Evolutionary conservation across 2,888 invertebrate species (phyloP).

Genomic region (Andrena camellia): DNA sequence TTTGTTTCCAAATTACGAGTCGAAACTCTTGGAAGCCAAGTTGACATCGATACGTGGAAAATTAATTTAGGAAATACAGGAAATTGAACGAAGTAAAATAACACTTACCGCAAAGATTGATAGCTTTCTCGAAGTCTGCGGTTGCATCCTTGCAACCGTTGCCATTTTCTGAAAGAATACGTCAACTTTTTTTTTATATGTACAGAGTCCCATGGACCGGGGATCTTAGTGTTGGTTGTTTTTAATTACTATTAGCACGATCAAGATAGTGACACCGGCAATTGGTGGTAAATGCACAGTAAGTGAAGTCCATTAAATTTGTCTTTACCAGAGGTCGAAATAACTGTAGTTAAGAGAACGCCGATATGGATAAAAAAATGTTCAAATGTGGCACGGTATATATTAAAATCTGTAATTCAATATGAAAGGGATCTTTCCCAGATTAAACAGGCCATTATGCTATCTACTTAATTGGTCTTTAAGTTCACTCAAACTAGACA

Average conservation of each 20-base stretch:
- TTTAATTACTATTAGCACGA: constrained; percentile 60
- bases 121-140: constrained; percentile 78
- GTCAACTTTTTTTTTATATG: background rate
- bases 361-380: background rate
- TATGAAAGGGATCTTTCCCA: background rate
- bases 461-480: no score
- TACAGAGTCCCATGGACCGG: background rate
- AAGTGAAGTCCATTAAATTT: constrained; percentile 46
- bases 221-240: constrained; percentile 35
- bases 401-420: background rate
- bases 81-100: background rate
- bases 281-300: constrained; percentile 54
- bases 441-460: background rate
- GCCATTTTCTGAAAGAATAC: constrained; percentile 68
- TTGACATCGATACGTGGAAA: background rate
- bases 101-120: constrained; percentile 76
- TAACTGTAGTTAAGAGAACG: background rate
- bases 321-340: constrained; percentile 24
- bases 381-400: background rate
- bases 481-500: no score
- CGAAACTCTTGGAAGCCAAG: no score
- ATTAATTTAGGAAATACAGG: background rate
- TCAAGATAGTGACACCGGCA: constrained; percentile 50
- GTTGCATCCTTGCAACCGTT: constrained; percentile 67
- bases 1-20: no score